Evolutionary conservation across 2,797 vertebrate species (phyloP), one percentile per base, ranked within the genome.

Genomic region (Cirrhinus mrigala): DNA sequence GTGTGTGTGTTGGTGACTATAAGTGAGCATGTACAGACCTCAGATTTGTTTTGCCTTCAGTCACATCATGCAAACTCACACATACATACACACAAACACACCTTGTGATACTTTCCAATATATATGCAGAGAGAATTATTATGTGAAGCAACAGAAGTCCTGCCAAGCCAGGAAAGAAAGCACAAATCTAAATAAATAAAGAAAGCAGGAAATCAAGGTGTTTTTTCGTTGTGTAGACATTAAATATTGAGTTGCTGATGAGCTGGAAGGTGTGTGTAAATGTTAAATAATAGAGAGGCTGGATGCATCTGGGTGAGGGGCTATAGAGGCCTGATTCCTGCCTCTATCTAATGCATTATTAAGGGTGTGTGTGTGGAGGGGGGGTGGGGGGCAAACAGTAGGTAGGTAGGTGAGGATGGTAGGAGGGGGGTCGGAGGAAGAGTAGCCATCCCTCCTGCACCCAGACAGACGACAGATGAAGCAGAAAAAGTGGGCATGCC

Each of bases 261-360:
- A 97, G 96, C 95, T 95, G 96, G 96, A 97, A 99, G 97, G 98
- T 99, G 97, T 98, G 96, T 96, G 96, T 97, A 97, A 97, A 98
- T 97, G 96, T 97, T 99, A 98, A 99, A 99, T 99, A 98, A 99
- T 99, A 92, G 92, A 97, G 96, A 98, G 95, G 94, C 95, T 94
- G 95, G 94, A 95, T 96, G 95, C 95, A 96, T 95, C 96, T 97
- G 90, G 92, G 97, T 97, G 97, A 97, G 95, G 70, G 96, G 96
- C 96, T 87, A 95, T 92, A 95, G 95, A 96, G 95, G 96, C 95
- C 95, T 94, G 95, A 96, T 96, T 95, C 96, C 54, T 90, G 91
- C 90, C 90, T 96, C 95, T 96, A 96, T 97, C 96, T 98, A 97
- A 99, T 99, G 97, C 97, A 99, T 99, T 99, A 99, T 98, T 99